Evolutionary conservation across 2,797 vertebrate genomes (phyloP), one percentile per base, ranked within the genome.

Genomic region (Neosalanx taihuensis): DNA sequence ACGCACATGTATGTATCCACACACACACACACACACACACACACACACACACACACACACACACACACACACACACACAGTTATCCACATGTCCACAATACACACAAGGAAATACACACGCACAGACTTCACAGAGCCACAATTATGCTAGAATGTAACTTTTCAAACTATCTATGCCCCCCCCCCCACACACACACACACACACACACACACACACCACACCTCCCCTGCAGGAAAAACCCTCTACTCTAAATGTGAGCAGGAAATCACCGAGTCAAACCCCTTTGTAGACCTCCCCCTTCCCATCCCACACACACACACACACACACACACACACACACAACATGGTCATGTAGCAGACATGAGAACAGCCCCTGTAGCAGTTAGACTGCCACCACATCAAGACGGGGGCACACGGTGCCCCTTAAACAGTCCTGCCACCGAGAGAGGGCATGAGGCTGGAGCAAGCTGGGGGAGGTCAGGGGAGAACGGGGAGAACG

Each of bases 301-400:
- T 20, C 41, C 26, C 4, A 67, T n/a, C 58, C 61, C 29, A 56
- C 20, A 31, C 18, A 2, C 26, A 33, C 68, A 60, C 61, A 58
- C 53, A 37, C 72, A 37, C 64, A 51, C 58, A 67, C 49, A 49
- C 30, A 57, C 49, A 67, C 53, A 67, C 2, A 35, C 63, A 70
- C 65, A 37, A 62, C 61, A 69, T 70, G 75, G 72, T 76, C 75
- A 76, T 72, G 75, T 81, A 78, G 75, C 75, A 83, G 69, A 80
- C 80, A 84, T 82, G 75, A 80, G 86, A 79, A 81, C 81, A 78
- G 78, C 72, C 76, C 60, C 73, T 83, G 77, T 78, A 74, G 81
- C 70, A 76, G 76, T 74, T 62, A 31, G 65, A 64, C 63, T 70
- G 69, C 67, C 70, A 78, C 89, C 89, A 93, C 93, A 94, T 94